Conservation (phyloP, 2,888 invertebrate species). For the Meiosimyza decipiens region DNA sequence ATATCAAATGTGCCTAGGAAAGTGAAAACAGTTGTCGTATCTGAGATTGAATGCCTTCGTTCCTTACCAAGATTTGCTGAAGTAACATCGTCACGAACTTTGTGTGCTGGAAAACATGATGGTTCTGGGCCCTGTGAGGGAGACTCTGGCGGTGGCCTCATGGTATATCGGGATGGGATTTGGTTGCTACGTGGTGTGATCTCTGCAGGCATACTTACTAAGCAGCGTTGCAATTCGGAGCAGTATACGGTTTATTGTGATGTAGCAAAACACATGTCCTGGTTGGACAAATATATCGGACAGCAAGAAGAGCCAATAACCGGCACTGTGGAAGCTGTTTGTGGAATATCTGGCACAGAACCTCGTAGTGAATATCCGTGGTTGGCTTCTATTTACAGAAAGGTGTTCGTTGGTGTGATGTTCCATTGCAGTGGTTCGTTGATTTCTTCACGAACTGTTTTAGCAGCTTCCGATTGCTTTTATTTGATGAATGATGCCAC, state of each 20-base stretch:
- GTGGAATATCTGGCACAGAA: too few relatives aligned
- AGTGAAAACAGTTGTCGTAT: constrained; percentile 67
- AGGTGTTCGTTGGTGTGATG: too few relatives aligned
- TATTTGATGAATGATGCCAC: too few relatives aligned
- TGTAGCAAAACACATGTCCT: constrained; percentile 69
- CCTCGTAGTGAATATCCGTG: too few relatives aligned
- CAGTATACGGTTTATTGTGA: constrained; percentile 76
- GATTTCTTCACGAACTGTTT: too few relatives aligned
- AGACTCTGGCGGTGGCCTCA: constrained; percentile 75
- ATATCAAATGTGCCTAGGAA: constrained; percentile 64
- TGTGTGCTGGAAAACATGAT: constrained; percentile 60
- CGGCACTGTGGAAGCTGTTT: too few relatives aligned
- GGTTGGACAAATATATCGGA: constrained; percentile 63
- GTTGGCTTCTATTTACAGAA: too few relatives aligned
- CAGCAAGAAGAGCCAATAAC: too few relatives aligned
- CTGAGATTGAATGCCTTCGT: constrained; percentile 67
- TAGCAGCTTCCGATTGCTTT: too few relatives aligned
- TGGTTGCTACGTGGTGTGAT: constrained; percentile 69
- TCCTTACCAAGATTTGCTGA: constrained; percentile 59
- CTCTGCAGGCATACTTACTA: constrained; percentile 65
- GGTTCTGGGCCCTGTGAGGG: constrained; percentile 64
- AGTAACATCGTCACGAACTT: constrained; percentile 52
- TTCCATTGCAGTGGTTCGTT: too few relatives aligned
- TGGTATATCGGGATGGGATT: constrained; percentile 63
- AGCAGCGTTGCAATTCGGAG: constrained; percentile 70